Base-by-base conservation (phyloP, 2,797 vertebrate species). In the Numenius phaeopus region DNA sequence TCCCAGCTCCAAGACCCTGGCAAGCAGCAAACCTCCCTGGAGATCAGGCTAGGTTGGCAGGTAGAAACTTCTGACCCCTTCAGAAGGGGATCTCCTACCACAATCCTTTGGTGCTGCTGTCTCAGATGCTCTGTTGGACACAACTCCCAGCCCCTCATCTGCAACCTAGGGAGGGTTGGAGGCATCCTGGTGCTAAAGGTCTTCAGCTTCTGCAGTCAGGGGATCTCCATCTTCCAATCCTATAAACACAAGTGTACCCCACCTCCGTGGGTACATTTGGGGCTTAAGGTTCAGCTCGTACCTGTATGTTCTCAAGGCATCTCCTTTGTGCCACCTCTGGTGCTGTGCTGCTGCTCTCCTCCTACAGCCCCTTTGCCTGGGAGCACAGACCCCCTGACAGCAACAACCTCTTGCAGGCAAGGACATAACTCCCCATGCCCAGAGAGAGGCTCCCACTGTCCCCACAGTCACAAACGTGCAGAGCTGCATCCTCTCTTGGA, bases 391-490 rank as follows among this genome's bases (percentile, higher is more conserved):
- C 19, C 3, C 5, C 11, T 73, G n/a, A 6, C 26, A 70, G 29
- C n/a, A 75, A 29, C 29, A 21, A 20, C 13, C 20, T 50, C 17
- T 57, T 75, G 37, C 39, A 71, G 40, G 29, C 37, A 69, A 50
- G 55, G 39, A 22, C 5, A 3, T 7, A 22, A 50, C 32, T 87
- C 13, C 18, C 8, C 37, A 70, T 34, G 52, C 30, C 29, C 37
- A 44, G 32, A 9, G 32, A 27, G 65, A 39, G 29, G 27, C 7
- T 15, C 13, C 15, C 0, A 0, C 23, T 24, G n/a, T 16, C 17
- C 14, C 18, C 26, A 12, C 5, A 29, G 14, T 5, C 32, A 16
- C 34, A 66, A 4, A 30, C 19, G 37, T 23, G 39, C 8, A 49
- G 29, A 65, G 52, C 14, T 54, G 8, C 3, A 18, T 19, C 4